Evolutionary conservation across 2,113 vertebrate species (phyloP), one percentile per base, ranked within the genome.

Genomic region (Lepus americanus): DNA sequence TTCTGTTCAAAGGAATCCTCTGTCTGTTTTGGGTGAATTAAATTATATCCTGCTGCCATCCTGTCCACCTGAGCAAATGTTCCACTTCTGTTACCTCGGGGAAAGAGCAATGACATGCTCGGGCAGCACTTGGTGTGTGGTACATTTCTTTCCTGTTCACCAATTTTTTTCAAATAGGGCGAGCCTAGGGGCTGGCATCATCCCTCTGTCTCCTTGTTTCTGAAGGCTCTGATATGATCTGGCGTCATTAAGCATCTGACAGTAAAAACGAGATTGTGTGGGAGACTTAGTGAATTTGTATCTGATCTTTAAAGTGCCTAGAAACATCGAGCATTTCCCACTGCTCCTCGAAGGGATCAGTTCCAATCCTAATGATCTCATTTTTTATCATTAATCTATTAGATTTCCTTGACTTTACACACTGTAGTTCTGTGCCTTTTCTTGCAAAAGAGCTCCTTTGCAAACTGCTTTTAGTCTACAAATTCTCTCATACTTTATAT

Each of bases 31-130:
- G 39, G 44, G 63, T 49, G 10, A 73, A 72, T 70, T 49, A 3
- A 9, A 1, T 11, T 11, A 11, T 33, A 64, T 9, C 20, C 0
- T 3, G 67, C 20, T 49, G 19, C 61, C 19, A n/a, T 67, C 33
- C 11, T 53, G 27, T 39, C 29, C 31, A 3, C n/a, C 29, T 70
- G 17, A 67, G 17, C 8, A 23, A 1, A 0, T 6, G 5, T 33
- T 23, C 12, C 0, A 0, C 10, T 27, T 69, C 49, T 0, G 1
- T 49, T 8, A 4, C 59, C 39, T 36, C 1, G 1, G 49, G 55
- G 9, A 5, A 27, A 82, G 19, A 25, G 0, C 1, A 1, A n/a
- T 29, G 27, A 69, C 53, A 7, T 5, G 12, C 29, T 25, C 12
- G 17, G n/a, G 20, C 19, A 79, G n/a, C 13, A 25, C 63, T 83